Percentiles rank a stretch among this genome's conserved stretches.
phyloP scores from a whole-genome alignment of 1,140 invertebrate genomes.

The Aphelinus atriplicis region DNA sequence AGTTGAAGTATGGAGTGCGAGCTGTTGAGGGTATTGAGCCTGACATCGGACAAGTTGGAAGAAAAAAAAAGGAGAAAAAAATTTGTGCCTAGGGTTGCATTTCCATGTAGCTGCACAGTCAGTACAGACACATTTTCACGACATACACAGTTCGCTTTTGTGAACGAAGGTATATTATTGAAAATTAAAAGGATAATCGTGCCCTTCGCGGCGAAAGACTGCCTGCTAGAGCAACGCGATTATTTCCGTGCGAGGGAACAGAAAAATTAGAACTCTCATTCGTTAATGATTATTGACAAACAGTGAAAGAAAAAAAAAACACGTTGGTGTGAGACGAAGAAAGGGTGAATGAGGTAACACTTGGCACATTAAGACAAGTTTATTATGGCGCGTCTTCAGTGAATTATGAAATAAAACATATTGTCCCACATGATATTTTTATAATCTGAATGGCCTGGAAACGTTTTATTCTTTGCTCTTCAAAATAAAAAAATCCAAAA shows the following conservation, averaged over 20 bases:
- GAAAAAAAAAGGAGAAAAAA: slow-evolving; percentile 4
- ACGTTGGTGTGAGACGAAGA: slow-evolving; percentile 33
- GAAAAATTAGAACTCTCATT: slow-evolving; percentile 45
- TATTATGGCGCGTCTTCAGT: slow-evolving; percentile 28
- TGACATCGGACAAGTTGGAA: neutral
- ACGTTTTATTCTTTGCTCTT: neutral
- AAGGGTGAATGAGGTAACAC: slow-evolving; percentile 33
- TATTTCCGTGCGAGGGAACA: slow-evolving; percentile 20
- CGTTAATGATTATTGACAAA: slow-evolving; percentile 53
- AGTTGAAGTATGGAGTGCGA: slow-evolving; percentile 18
- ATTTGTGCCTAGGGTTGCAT: neutral
- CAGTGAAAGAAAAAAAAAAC: slow-evolving; percentile 35
- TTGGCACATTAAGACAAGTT: slow-evolving; percentile 48
- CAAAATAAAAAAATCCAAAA: too few species aligned
- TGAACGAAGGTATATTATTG: neutral
- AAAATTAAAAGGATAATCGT: too few species aligned
- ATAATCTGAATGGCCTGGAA: neutral
- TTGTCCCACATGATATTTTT: too few species aligned
- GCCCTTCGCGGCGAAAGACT: too few species aligned
- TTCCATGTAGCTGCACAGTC: slow-evolving; percentile 23
- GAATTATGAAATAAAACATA: slow-evolving; percentile 10
- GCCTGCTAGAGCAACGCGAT: too few species aligned
- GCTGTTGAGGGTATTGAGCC: neutral
- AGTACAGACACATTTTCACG: slow-evolving; percentile 29
- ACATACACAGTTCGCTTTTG: slow-evolving; percentile 26